Evolutionary conservation across 1,140 invertebrate genomes (phyloP), one percentile per base, ranked within the genome.

Genomic region (Mizuhopecten yessoensis): DNA sequence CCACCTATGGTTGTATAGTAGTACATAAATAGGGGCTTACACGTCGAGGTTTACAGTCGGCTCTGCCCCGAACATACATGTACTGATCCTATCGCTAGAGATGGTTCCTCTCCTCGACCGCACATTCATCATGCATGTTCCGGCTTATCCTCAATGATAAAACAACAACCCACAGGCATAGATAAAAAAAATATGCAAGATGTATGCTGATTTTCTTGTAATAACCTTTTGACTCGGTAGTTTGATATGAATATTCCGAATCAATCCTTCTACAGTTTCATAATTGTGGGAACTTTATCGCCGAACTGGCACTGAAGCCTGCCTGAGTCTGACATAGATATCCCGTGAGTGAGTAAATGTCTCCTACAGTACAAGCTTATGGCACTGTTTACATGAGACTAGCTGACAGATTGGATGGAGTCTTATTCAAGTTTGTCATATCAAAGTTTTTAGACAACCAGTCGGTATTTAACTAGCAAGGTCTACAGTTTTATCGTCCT

Each of bases 341-440:
- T 75, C 57, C 3, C 57, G 3, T 75, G 23, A n/a, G 23, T 29
- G n/a, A 29, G 0, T 75, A 29, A n/a, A 75, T 75, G 57, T 75
- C n/a, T 75, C 15, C 29, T 17, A 29, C 23, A 29, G 57, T 29
- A 29, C n/a, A 29, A 29, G 57, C 11, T n/a, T 29, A n/a, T 75
- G 57, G n/a, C 57, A 9, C n/a, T 75, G 11, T 75, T 75, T n/a
- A 75, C 57, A 29, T 75, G 1, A 57, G 45, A 11, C 20, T 57
- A 29, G 57, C 57, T 75, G 23, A 75, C 57, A 75, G 57, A 75
- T 75, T 75, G 57, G n/a, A 23, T 75, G 57, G n/a, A 29, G n/a
- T 75, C 29, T 75, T 75, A 75, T 75, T 29, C 23, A 75, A n/a
- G 57, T 75, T 75, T 75, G 57, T 75, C 57, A 75, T 75, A 75